These are phyloP conservation scores for Dendrolimus houi DNA, from an alignment of 2,888 invertebrate species.

Conservation along the genomic window DNA sequence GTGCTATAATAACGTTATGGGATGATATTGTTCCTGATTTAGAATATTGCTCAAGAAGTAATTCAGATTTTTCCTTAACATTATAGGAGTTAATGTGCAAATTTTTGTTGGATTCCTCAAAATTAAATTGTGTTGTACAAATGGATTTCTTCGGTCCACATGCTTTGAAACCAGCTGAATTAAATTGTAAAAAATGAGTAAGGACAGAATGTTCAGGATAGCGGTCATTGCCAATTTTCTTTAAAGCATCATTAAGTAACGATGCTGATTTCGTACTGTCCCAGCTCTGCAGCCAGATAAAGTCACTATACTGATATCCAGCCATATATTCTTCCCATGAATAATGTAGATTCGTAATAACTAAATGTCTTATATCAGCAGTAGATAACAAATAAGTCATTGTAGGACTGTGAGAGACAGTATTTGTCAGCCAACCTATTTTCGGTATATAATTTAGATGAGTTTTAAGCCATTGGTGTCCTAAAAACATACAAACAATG, in stretches of 20 bases:
- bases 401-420: slow-evolving; percentile 95
- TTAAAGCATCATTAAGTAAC: slow-evolving; percentile 38
- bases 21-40: slow-evolving; percentile 90
- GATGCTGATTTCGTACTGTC: slow-evolving; percentile 47
- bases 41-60: slow-evolving; percentile 91
- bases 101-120: slow-evolving; percentile 84
- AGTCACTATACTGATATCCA: slow-evolving; percentile 90
- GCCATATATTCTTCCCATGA: slow-evolving; percentile 96
- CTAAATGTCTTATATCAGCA: slow-evolving; percentile 86
- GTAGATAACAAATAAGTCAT: slow-evolving; percentile 90
- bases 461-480: slow-evolving; percentile 91
- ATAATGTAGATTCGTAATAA: slow-evolving; percentile 94
- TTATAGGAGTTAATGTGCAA: slow-evolving; percentile 88
- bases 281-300: slow-evolving; percentile 94
- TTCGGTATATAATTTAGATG: slow-evolving; percentile 88
- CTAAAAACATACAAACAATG: slow-evolving; percentile 56
- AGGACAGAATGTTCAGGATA: slow-evolving; percentile 46
- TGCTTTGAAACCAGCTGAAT: slow-evolving; percentile 47
- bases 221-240: slow-evolving; percentile 45
- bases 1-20: slow-evolving; percentile 93
- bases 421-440: slow-evolving; percentile 94
- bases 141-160: slow-evolving; percentile 49
- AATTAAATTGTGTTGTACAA: slow-evolving; percentile 66
- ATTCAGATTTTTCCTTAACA: slow-evolving; percentile 88
- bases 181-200: slow-evolving; percentile 54